Percentiles rank a stretch among this genome's conserved stretches.
phyloP scores from a whole-genome alignment of 2,797 vertebrate genomes.

The Acrossocheilus fasciatus region DNA sequence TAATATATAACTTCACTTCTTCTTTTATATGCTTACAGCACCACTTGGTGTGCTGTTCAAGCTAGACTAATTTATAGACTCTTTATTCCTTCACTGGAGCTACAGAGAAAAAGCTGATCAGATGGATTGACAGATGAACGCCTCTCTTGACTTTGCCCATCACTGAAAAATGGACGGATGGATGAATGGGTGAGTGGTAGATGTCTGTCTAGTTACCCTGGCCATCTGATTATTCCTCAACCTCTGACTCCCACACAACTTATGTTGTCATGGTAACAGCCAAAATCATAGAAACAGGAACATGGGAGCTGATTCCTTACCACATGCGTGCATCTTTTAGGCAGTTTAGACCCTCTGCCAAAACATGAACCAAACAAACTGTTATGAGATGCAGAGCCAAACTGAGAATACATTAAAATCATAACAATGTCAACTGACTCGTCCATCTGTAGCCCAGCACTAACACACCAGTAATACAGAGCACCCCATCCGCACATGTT shows the following conservation, averaged over 20 bases:
- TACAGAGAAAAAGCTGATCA: constrained; percentile 5
- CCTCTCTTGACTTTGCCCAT: not conserved
- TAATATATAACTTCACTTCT: not conserved
- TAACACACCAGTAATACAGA: constrained; percentile 7
- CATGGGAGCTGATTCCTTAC: not conserved
- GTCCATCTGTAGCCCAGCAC: not conserved
- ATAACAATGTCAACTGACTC: constrained; percentile 5
- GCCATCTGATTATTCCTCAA: constrained; percentile 42
- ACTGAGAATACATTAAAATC: constrained; percentile 6
- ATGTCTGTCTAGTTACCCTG: not conserved
- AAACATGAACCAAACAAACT: not conserved
- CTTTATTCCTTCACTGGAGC: not conserved
- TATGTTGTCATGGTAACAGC: constrained; percentile 19
- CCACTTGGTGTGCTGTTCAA: not conserved
- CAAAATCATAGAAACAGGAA: constrained; percentile 11
- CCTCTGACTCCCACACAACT: constrained; percentile 21
- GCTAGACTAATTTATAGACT: not conserved
- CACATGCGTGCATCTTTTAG: not conserved
- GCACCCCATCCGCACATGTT: constrained; percentile 26
- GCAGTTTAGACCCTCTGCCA: not conserved
- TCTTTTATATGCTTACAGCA: not conserved
- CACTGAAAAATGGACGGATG: constrained; percentile 6
- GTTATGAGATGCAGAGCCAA: constrained; percentile 10
- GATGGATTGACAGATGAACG: constrained; percentile 41
- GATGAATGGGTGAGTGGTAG: not conserved